Base-by-base conservation (phyloP, 2,113 vertebrate species). In the cattle (Bos taurus) region DNA sequence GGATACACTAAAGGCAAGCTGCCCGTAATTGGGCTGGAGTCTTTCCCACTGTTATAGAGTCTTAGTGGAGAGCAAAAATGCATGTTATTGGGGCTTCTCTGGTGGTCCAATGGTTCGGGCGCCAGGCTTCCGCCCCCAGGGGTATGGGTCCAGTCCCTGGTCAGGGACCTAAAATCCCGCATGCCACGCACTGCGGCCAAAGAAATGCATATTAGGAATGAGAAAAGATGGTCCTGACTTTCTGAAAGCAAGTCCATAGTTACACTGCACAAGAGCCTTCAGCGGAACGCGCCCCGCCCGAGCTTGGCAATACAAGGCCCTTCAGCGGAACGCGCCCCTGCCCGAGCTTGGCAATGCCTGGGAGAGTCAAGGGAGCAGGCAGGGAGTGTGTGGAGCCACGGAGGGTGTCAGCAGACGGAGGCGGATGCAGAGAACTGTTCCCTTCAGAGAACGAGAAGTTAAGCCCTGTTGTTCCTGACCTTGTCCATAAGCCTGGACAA, bases 201-300 rank as follows among this genome's bases (percentile, higher is more conserved):
- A 40, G 82, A 86, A 88, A 92, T 2, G 28, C 74, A 23, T 57
- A 46, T 60, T 95, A 60, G 23, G 84, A 67, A 36, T 52, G 88
- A 90, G 90, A 97, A 95, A 97, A 88, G 87, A 94, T 14, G 54
- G 50, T 21, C 13, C 33, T 56, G 57, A 78, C 28, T 64, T 90
- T 59, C 33, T 77, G 54, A 90, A 87, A 90, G 82, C 92, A 60
- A 81, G 81, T 56, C 83, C 3, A 4, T 60, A 77, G 60, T 96
- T 46, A 86, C 28, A 30, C 59, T 28, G 52, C 74, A 46, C 16
- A 36, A 36, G 62, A 81, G 71, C 57, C 19, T 94, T n/a, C 19
- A 21, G n/a, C 59, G 56, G n/a, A 74, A 80, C 1, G 52, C 2
- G 3, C 59, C 25, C 23, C 15, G 7, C n/a, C 7, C 6, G 5